Base-by-base conservation (phyloP, 30 jellyfish, hydroid and myxozoan genomes). In the Aurelia aurita region DNA sequence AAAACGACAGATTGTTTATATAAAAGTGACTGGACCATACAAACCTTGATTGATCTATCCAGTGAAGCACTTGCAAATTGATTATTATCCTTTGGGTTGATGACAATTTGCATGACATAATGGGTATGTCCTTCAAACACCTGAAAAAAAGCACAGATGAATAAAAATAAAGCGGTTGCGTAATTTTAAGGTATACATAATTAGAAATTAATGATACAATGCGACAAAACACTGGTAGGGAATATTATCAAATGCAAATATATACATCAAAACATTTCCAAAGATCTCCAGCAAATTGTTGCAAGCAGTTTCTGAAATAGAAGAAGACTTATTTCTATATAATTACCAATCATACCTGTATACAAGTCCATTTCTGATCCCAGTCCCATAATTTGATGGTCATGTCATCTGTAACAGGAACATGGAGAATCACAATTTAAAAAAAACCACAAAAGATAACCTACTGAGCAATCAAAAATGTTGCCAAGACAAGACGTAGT, bases 1-100 rank as follows among this genome's bases (percentile, higher is more conserved):
- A 31, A 31, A n/a, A 3, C 43, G 5, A 31, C 5, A 31, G 43
- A 31, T 5, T 2, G 43, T 31, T 31, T 31, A 2, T 31, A 3
- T 2, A 5, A 31, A 31, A 31, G 43, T 31, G 43, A 31, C 43
- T 31, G 5, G 51, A 19, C 46, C 46, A 16, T 43, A 81, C 73
- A 23, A 20, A 96, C 99, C 98, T 96, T 96, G 73, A 96, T 96
- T 21, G 98, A 80, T 86, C 98, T 69, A 65, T 96, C 99, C 53
- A 96, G 96, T 9, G 98, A 90, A 3, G 99, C 99, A 87, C 99
- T 96, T 32, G 99, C 99, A 96, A 96, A 90, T 58, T 90, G 98
- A 53, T 96, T 96, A 84, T 90, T 91, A 69, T 96, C 99, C 58
- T 96, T 96, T 3, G 99, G 99, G 80, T 96, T 96, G 80, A 96